phyloP scores from a whole-genome alignment of 2,113 vertebrate species.

The Elachura formosa region DNA sequence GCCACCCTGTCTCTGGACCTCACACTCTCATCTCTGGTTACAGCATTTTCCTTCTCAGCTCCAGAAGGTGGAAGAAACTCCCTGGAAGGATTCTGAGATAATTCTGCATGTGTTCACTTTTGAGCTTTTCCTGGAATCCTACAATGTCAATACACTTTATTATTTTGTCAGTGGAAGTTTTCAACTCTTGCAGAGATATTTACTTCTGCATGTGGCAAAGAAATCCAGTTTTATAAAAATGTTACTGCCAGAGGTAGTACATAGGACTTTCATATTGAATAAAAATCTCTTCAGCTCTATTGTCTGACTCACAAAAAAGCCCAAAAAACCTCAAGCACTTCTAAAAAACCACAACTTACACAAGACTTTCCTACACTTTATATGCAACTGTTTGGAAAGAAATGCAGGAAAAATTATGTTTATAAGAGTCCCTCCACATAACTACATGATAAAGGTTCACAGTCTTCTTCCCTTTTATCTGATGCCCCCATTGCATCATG shows the following conservation, averaged over 20 bases:
- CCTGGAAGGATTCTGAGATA: background rate
- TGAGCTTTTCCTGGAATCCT: background rate
- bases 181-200: background rate
- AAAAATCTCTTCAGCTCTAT: background rate
- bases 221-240: background rate
- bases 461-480: background rate
- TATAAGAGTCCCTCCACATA: background rate
- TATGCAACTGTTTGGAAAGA: background rate
- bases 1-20: background rate
- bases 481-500: background rate
- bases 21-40: background rate
- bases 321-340: rapidly evolving
- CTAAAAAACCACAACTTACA: rapidly evolving
- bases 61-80: background rate
- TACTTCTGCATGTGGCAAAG: background rate
- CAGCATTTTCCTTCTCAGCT: background rate
- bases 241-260: background rate
- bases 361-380: background rate
- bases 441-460: background rate
- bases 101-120: background rate
- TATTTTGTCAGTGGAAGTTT: background rate
- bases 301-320: background rate
- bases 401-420: background rate
- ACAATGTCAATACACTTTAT: background rate
- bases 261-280: background rate